Evolutionary conservation across 2,113 vertebrate species (phyloP), one percentile per base, ranked within the genome.

Genomic region (Cinclus cinclus): DNA sequence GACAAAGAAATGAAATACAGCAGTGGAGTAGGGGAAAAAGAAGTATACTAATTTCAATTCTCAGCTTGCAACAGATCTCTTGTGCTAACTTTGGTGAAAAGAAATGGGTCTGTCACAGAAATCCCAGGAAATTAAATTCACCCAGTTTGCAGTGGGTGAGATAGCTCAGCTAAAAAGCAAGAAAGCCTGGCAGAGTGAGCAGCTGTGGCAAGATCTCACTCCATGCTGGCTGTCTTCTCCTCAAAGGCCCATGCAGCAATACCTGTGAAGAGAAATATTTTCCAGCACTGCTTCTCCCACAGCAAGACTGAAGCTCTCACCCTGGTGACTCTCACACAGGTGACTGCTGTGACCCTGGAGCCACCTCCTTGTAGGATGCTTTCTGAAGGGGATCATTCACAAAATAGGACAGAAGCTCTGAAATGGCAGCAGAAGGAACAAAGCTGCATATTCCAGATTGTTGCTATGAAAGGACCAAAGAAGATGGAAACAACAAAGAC

Each of bases 231-330:
- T 74, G 9, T 31, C 49, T 69, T 60, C 69, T 81, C 21, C 58
- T 64, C 60, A 41, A 52, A 70, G 53, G 12, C 20, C 41, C 0
- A 0, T 8, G 53, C 20, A 52, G 42, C n/a, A 46, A 10, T 11
- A 44, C 15, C 35, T 44, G 13, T 33, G 67, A 42, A 50, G 39
- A 33, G 41, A 70, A 41, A 16, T 37, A 11, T 42, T 65, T 84
- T 47, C 47, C 4, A 1, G 46, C 52, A 15, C 7, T 65, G 39
- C 11, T n/a, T 41, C 50, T 89, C 50, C 46, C 39, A 37, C 62
- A 42, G 82, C 24, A 78, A 52, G 62, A 59, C 5, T 1, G 35
- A 73, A 83, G 49, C 19, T 65, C 59, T 49, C 20, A 22, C 20
- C 8, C 27, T 4, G 35, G 35, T 37, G 35, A 37, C 35, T 37